Evolutionary conservation across 2,797 vertebrate species (phyloP).

Genomic region (Peromyscus attwateri): DNA sequence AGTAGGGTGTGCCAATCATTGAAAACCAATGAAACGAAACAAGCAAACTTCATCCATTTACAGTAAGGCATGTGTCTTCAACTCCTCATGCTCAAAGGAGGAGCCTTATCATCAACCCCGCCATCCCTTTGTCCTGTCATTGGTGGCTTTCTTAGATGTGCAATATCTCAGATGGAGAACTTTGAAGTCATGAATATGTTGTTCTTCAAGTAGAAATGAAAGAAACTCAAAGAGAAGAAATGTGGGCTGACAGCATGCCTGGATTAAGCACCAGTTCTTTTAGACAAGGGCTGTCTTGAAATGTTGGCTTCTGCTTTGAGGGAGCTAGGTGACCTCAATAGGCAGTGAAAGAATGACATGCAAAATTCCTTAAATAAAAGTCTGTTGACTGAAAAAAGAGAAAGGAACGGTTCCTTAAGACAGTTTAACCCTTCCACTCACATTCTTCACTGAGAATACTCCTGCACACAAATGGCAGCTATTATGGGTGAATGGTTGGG

Average conservation of each 20-base stretch:
- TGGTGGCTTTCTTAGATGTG: neutral
- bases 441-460: neutral
- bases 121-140: too few species aligned
- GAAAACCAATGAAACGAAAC: neutral
- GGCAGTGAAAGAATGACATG: neutral
- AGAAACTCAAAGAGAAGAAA: neutral
- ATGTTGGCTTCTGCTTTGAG: neutral
- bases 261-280: neutral
- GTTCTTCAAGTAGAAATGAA: neutral
- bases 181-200: neutral
- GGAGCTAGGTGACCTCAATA: neutral
- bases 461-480: neutral
- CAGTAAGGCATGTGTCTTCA: neutral
- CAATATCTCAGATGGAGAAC: neutral
- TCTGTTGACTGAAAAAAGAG: neutral
- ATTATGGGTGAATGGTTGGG: neutral
- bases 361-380: neutral
- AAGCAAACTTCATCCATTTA: neutral
- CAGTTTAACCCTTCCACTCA: neutral
- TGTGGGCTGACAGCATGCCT: neutral
- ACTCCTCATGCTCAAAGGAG: neutral
- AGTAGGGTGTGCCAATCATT: neutral
- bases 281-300: neutral
- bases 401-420: neutral
- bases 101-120: neutral